Evolutionary conservation across 2,797 vertebrate genomes (phyloP), one percentile per base, ranked within the genome.

Genomic region (Botia kubotai): DNA sequence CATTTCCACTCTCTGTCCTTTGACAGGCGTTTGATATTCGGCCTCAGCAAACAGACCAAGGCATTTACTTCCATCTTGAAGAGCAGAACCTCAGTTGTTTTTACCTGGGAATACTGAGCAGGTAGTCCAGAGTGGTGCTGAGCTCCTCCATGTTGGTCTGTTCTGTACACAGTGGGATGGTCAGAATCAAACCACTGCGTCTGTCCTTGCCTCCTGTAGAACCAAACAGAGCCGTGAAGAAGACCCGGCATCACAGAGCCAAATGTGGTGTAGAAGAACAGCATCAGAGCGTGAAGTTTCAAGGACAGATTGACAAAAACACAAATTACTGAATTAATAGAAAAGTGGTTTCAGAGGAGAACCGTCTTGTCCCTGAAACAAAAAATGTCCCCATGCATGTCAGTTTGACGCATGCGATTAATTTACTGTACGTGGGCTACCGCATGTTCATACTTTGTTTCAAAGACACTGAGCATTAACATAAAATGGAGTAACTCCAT

Each of bases 71-170:
- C 16, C 6, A 14, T 17, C 16, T 0, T 17, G 2, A 65, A 33
- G 76, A 60, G 55, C 60, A 60, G 71, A 63, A 3, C 12, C n/a
- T 33, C 23, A 26, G 23, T 26, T 68, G 33, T 33, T 48, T 72
- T 48, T 84, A 98, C 97, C 98, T 99, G 91, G 98, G 98, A 89
- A 99, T 99, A 90, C 97, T 95, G 50, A 99, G 96, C 73, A 99
- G 94, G 86, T 99, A 99, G 91, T 99, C 96, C 84, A 99, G 92
- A 0, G 98, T 98, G 87, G 96, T 93, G 77, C 97, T 97, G 83
- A 99, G 94, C 88, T 99, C 98, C 85, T 99, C 98, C 97, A 99
- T 97, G 89, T 94, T 99, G 19, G 97, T 99, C 92, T 99, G 98
- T 80, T 99, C 97, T 1, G 97, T 96, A 85, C 97, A 95, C 89